Base-by-base conservation (phyloP, 2,113 vertebrate species). In the Hymenochirus boettgeri region DNA sequence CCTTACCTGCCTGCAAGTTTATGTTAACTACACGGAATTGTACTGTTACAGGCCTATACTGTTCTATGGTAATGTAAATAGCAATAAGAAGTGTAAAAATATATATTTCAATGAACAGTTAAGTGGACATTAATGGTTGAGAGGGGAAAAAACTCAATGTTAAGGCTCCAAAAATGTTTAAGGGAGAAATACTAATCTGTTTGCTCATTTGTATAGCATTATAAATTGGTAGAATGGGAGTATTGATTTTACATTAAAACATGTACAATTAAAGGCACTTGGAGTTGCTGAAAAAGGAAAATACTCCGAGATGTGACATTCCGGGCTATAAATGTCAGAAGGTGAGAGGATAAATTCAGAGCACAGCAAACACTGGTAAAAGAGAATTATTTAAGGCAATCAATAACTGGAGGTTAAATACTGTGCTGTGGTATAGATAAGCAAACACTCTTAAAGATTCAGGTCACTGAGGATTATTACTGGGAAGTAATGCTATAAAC, bases 191-290 rank as follows among this genome's bases (percentile, higher is more conserved):
- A 64, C 62, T 64, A 64, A 64, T 64, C 39, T 56, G 62, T 64
- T 64, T 46, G 54, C 52, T 64, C 62, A 56, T 64, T 64, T 64
- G 62, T 64, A 64, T 56, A 45, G 62, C 47, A 37, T 54, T 54
- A 63, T 64, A 64, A 64, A 64, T 64, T 64, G 52, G 37, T 24
- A 39, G 62, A 64, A 56, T 56, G 55, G 52, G 55, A 56, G 56
- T 64, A 64, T 64, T 46, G 62, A 64, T 64, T 56, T 56, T 46
- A 47, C 18, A 53, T 56, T 64, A 64, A 64, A 64, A 64, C 47
- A 64, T 64, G 39, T 64, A 55, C 35, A 64, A 56, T 46, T 56
- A 64, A 64, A 64, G 52, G 54, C 52, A 56, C 39, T 56, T 33
- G 39, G 62, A 64, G 37, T 39, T 64, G 25, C 37, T 56, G 51